These are phyloP conservation scores for Zootermopsis nevadensis DNA, from an alignment of 2,888 invertebrate genomes.

Conservation along the genomic window DNA sequence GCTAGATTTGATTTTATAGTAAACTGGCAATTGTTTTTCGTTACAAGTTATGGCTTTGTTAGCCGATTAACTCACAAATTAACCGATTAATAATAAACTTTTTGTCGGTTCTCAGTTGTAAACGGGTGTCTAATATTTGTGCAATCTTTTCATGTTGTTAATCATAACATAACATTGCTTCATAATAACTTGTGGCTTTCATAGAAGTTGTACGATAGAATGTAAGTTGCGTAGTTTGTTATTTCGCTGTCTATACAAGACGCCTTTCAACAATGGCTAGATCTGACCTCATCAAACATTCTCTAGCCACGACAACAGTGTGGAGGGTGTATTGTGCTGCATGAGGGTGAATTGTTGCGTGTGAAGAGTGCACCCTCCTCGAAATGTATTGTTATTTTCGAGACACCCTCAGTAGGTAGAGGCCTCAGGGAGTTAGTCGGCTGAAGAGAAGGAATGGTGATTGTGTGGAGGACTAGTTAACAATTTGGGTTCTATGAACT, in stretches of 20 bases:
- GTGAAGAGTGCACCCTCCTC: constrained; percentile 8
- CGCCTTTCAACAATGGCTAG: constrained; percentile 1
- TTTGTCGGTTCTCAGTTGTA: no score
- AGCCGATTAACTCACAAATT: no score
- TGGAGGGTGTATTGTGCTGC: constrained; percentile 2
- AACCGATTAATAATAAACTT: no score
- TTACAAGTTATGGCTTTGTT: no score
- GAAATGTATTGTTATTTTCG: neutral
- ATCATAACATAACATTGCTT: neutral
- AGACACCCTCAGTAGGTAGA: constrained; percentile 1
- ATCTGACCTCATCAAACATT: neutral
- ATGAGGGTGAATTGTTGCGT: constrained; percentile 13
- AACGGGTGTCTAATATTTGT: no score
- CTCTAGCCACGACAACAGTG: neutral
- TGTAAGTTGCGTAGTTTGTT: neutral
- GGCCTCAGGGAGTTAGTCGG: neutral
- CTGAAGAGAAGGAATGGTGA: neutral
- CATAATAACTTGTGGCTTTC: constrained; percentile 2
- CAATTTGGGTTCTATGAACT: neutral
- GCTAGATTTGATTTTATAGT: no score
- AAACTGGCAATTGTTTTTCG: no score
- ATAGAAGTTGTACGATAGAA: neutral
- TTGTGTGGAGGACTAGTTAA: neutral
- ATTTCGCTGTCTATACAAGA: constrained; percentile 4
- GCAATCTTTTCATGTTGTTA: no score